Evolutionary conservation across 2,797 vertebrate genomes (phyloP).

Genomic region (Rachycentron canadum): DNA sequence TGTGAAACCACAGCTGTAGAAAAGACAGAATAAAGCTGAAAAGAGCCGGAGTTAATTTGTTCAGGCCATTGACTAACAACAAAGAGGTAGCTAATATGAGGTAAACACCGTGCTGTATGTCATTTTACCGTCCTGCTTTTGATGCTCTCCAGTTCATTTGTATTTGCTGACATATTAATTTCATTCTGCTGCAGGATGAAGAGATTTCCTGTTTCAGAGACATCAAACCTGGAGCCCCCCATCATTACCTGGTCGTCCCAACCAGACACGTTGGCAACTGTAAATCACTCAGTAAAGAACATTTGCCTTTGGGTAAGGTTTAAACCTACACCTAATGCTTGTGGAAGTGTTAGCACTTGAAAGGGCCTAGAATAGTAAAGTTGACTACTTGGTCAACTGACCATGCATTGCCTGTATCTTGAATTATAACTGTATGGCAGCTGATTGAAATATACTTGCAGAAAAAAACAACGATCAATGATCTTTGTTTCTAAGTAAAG

Average conservation of each 20-base stretch:
- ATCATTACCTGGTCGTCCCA: slow-evolving; percentile 96
- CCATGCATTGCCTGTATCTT: background rate
- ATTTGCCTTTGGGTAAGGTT: slow-evolving; percentile 88
- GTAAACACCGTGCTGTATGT: background rate
- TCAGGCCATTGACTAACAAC: too few relatives aligned
- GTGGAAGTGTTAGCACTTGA: background rate
- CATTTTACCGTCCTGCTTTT: too few relatives aligned
- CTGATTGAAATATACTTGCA: background rate
- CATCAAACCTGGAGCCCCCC: slow-evolving; percentile 91
- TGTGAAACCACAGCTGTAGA: background rate
- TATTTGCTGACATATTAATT: background rate
- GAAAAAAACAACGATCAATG: background rate
- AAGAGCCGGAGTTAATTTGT: background rate
- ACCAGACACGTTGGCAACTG: slow-evolving; percentile 93
- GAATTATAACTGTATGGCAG: background rate
- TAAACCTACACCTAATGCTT: background rate
- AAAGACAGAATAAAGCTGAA: background rate
- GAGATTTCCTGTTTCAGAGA: slow-evolving; percentile 94
- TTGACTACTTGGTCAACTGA: too few relatives aligned
- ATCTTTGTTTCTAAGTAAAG: background rate
- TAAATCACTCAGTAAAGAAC: slow-evolving; percentile 89
- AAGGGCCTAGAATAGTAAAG: background rate
- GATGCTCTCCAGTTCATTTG: background rate
- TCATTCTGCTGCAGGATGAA: slow-evolving; percentile 85
- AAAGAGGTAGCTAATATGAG: background rate